Evolutionary conservation across 2,113 vertebrate species (phyloP).

Genomic region (Noctilio leporinus): DNA sequence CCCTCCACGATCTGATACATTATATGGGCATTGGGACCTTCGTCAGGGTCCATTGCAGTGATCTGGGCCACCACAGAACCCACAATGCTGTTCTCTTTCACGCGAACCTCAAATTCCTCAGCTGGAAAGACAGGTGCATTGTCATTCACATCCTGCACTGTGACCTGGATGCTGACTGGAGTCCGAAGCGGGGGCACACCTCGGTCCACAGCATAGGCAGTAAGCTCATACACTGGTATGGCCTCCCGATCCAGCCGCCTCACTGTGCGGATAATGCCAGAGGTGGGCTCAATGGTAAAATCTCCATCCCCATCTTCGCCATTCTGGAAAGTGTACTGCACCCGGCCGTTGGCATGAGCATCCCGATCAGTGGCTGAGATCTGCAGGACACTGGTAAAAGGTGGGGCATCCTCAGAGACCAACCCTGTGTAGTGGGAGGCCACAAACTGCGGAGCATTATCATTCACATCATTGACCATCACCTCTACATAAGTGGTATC

Average conservation of each 20-base stretch:
- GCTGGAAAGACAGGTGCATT: constrained; percentile 95
- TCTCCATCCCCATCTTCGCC: constrained; percentile 98
- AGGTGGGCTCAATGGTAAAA: constrained; percentile 98
- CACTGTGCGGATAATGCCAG: constrained; percentile 94
- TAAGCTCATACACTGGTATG: constrained; percentile 92
- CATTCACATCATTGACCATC: constrained; percentile 98
- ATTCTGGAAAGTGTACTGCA: constrained; percentile 98
- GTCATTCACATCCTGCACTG: constrained; percentile 95
- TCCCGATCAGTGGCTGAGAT: constrained; percentile 97
- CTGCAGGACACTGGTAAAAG: constrained; percentile 96
- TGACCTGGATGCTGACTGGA: constrained; percentile 94
- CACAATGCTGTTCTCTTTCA: constrained; percentile 97
- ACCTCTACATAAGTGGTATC: constrained; percentile 98
- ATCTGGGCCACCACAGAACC: constrained; percentile 97
- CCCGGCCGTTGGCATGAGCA: constrained; percentile 93
- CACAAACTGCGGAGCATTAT: constrained; percentile 95
- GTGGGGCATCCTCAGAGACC: constrained; percentile 94
- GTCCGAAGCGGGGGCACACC: constrained; percentile 92
- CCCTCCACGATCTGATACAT: constrained; percentile 99
- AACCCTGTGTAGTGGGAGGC: constrained; percentile 93
- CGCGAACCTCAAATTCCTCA: constrained; percentile 94
- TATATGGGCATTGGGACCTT: constrained; percentile 95
- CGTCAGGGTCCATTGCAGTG: constrained; percentile 93
- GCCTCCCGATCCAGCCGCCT: constrained; percentile 93
- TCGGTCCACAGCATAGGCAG: constrained; percentile 94